Evolutionary conservation across 2,113 vertebrate genomes (phyloP).

Genomic region (Chaetura pelagica): DNA sequence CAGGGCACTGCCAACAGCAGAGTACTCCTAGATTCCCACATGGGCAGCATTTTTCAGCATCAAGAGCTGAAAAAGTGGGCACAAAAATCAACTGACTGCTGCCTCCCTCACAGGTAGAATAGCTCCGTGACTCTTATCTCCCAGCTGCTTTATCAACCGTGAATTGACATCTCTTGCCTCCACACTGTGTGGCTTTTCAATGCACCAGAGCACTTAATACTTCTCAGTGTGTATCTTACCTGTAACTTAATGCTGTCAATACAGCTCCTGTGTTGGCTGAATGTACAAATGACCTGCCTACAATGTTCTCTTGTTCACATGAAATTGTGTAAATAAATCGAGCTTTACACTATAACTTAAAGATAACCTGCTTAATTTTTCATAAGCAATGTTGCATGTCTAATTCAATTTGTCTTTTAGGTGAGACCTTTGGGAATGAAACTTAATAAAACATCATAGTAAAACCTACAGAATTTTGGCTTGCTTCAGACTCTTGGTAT

Average conservation of each 20-base stretch:
- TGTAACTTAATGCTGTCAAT: not conserved
- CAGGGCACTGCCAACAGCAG: not conserved
- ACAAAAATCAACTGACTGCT: not conserved
- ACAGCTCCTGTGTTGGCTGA: constrained; percentile 1
- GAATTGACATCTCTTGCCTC: not conserved
- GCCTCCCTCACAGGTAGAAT: not conserved
- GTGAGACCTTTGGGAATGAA: constrained; percentile 18
- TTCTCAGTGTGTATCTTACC: not conserved
- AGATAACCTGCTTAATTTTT: constrained; percentile 17
- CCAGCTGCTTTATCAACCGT: not conserved
- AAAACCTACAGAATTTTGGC: not conserved
- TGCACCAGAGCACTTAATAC: constrained; percentile 17
- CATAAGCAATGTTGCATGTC: constrained; percentile 16
- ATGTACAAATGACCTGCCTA: constrained; percentile 10
- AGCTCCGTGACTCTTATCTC: not conserved
- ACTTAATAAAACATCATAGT: constrained; percentile 36
- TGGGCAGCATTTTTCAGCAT: not conserved
- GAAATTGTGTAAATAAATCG: constrained; percentile 39
- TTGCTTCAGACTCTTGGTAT: not conserved
- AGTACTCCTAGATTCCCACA: not conserved
- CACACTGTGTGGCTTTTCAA: not conserved
- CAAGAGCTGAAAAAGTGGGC: not conserved
- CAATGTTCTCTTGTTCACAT: not conserved
- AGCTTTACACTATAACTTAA: not conserved
- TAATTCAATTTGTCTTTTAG: constrained; percentile 35